These are phyloP conservation scores for Tachypleus tridentatus DNA, from an alignment of 1,140 invertebrate genomes.

Conservation along the genomic window DNA sequence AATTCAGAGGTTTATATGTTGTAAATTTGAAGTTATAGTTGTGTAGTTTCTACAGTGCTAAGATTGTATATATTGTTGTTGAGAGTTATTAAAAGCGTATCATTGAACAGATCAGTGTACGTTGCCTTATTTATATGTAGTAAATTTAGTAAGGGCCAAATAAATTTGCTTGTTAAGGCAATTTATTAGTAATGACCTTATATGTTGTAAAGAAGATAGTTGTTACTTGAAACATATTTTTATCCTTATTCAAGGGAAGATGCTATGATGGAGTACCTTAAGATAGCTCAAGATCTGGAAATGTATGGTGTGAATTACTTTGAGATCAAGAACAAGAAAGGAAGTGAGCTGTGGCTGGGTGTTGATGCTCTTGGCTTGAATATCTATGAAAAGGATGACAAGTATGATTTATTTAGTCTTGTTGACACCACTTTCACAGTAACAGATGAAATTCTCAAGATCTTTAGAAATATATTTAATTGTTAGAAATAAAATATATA, in stretches of 20 bases:
- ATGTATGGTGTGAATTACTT: slow-evolving; percentile 75
- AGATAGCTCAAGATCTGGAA: slow-evolving; percentile 60
- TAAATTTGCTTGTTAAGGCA: too few relatives aligned
- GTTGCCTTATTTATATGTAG: too few relatives aligned
- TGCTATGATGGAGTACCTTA: slow-evolving; percentile 64
- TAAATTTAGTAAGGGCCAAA: too few relatives aligned
- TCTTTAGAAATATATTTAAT: background rate
- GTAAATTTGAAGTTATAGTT: too few relatives aligned
- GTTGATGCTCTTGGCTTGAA: slow-evolving; percentile 65
- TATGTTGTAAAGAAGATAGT: too few relatives aligned
- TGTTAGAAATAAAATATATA: background rate
- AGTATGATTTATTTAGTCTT: slow-evolving; percentile 31
- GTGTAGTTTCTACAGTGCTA: too few relatives aligned
- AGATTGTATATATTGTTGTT: too few relatives aligned
- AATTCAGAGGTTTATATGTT: too few relatives aligned
- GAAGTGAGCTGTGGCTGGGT: slow-evolving; percentile 55
- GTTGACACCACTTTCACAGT: background rate
- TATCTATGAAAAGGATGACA: slow-evolving; percentile 61
- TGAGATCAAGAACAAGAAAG: slow-evolving; percentile 61
- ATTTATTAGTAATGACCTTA: too few relatives aligned
- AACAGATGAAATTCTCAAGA: background rate
- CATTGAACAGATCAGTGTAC: too few relatives aligned
- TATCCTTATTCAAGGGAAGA: slow-evolving; percentile 41
- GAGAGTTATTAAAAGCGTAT: too few relatives aligned
- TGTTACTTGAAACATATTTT: too few relatives aligned